Evolutionary conservation across 2,797 vertebrate genomes (phyloP), one percentile per base, ranked within the genome.

Genomic region (Pseudochromis fuscus): DNA sequence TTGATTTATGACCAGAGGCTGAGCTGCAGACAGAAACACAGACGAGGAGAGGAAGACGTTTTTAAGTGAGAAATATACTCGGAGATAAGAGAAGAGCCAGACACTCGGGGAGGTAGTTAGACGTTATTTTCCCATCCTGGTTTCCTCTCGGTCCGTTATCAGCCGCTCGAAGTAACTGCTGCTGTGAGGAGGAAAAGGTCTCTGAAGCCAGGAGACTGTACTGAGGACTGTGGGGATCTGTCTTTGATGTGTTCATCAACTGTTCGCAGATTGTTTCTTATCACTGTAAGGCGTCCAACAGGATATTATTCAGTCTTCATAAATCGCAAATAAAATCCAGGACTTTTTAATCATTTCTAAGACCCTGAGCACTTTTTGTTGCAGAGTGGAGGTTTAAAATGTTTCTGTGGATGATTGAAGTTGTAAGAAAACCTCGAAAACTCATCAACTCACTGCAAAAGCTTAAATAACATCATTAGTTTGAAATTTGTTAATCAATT

Each of bases 1-100:
- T 33, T 88, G 89, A 90, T 91, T 91, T 89, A 90, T 87, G 81
- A 81, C 48, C 71, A 44, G 45, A 77, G 49, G 55, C 57, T 27
- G 67, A 63, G 37, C 44, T 24, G 51, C 53, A 61, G 69, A 65
- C 27, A 72, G 59, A 83, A 75, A 75, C 5, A 5, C 13, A 75
- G 64, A 56, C 33, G 42, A 57, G 71, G 51, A 67, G 48, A 67
- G 38, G 55, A 44, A 28, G 33, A n/a, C n/a, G n/a, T n/a, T n/a
- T 71, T 77, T 21, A 72, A 79, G 67, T 57, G 59, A 77, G 71
- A 69, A 68, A 55, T 58, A 70, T 30, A 65, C 58, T 45, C 28
- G 8, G 31, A 77, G 66, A 81, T 79, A 59, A 63, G 74, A 79
- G 56, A 68, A 33, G 24, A 69, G 52, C 27, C 65, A 81, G 75